These are phyloP conservation scores for Anneissia japonica DNA, from an alignment of 35 echinoderm and acorn worm species.

Conservation along the genomic window DNA sequence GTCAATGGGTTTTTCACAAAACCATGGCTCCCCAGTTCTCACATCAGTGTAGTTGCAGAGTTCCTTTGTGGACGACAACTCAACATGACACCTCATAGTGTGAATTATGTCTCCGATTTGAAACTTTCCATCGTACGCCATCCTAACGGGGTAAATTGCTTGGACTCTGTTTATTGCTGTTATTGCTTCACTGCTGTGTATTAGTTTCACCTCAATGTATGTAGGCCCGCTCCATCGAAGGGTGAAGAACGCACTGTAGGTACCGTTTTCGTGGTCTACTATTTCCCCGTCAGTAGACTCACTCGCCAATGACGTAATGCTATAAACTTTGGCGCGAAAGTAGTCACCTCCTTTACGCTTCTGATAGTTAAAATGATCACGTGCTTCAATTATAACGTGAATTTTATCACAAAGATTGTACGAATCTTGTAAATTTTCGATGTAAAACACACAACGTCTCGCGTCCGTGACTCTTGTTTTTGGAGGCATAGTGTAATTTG, in stretches of 20 bases:
- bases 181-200: conserved; percentile 24
- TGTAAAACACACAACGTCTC: not conserved
- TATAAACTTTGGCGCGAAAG: not conserved
- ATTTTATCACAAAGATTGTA: not conserved
- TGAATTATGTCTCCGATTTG: not conserved
- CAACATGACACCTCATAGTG: not conserved
- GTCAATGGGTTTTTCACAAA: not conserved
- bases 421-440: not conserved
- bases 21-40: not conserved
- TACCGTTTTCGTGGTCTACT: conserved; percentile 18
- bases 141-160: conserved; percentile 1
- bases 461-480: not conserved
- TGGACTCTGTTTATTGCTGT: not conserved
- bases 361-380: not conserved
- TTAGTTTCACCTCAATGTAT: conserved; percentile 23
- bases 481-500: not conserved
- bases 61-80: not conserved
- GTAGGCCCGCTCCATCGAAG: conserved; percentile 20
- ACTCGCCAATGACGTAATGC: not conserved
- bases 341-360: not conserved
- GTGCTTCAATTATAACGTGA: not conserved
- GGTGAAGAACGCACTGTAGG: conserved; percentile 33
- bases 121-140: not conserved
- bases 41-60: not conserved
- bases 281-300: conserved; percentile 31